phyloP scores from a whole-genome alignment of 2,888 invertebrate genomes.

The Spilosoma lubricipeda region DNA sequence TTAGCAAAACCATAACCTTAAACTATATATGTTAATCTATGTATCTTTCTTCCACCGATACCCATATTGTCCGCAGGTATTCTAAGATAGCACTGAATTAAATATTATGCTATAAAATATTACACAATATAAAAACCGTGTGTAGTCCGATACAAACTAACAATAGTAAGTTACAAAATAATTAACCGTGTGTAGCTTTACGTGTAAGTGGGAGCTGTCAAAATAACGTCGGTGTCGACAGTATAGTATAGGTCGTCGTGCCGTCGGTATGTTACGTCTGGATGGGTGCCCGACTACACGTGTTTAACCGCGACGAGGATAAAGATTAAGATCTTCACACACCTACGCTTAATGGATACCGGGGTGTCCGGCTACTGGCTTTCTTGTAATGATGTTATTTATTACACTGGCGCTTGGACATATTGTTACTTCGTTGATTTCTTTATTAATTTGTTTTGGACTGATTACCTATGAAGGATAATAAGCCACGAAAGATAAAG shows the following conservation, averaged over 20 bases:
- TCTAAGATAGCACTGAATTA: neutral
- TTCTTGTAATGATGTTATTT: conserved; percentile 42
- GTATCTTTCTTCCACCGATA: no score
- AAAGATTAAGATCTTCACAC: conserved; percentile 49
- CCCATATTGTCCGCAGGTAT: neutral
- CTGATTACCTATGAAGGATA: neutral
- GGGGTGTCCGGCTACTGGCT: conserved; percentile 30
- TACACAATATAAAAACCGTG: neutral
- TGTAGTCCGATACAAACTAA: neutral
- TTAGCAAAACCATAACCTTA: no score
- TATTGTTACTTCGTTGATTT: neutral
- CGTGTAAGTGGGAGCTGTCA: conserved; percentile 10
- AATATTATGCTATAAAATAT: neutral
- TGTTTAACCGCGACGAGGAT: conserved; percentile 38
- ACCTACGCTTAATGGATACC: conserved; percentile 29
- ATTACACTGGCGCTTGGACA: conserved; percentile 13
- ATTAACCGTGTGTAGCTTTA: no score
- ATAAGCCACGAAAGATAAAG: no score
- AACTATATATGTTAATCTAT: no score
- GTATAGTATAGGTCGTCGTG: neutral
- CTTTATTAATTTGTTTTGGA: neutral
- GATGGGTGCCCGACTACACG: conserved; percentile 26
- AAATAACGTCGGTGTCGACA: conserved; percentile 12
- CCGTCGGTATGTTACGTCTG: conserved; percentile 9
- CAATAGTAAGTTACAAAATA: no score